phyloP scores from a whole-genome alignment of 2,888 invertebrate species.

The Xestia rhomboidea region DNA sequence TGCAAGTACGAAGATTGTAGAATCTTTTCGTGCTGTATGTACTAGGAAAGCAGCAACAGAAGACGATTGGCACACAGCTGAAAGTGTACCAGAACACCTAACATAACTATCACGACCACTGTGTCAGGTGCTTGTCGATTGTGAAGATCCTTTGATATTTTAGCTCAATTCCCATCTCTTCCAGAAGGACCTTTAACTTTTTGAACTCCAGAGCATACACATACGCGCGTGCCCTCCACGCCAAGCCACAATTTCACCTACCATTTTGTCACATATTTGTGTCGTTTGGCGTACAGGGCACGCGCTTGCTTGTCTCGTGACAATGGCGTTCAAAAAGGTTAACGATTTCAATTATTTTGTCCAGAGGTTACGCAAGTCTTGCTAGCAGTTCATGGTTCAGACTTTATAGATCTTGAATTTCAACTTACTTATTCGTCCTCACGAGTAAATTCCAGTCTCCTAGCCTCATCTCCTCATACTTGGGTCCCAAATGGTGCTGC shows the following conservation, averaged over 20 bases:
- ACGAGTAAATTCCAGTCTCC: constrained; percentile 92
- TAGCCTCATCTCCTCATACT: constrained; percentile 92
- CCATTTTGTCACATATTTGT: too few relatives aligned
- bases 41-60: neutral
- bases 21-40: neutral
- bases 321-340: too few relatives aligned
- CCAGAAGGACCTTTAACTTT: neutral
- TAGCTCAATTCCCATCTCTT: neutral
- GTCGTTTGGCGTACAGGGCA: too few relatives aligned
- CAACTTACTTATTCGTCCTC: constrained; percentile 86
- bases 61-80: neutral
- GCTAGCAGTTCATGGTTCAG: neutral
- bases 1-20: neutral
- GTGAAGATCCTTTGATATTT: neutral
- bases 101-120: neutral
- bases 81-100: neutral
- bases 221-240: too few relatives aligned
- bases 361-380: neutral
- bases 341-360: neutral
- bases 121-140: neutral
- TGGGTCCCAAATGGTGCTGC: constrained; percentile 92
- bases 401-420: neutral
- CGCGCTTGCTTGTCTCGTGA: too few relatives aligned
- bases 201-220: too few relatives aligned
- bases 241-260: too few relatives aligned